A percentile compares a stretch with the other conserved stretches of the same genome.
Evolutionary conservation across 2,113 vertebrate genomes (phyloP).

Genomic region (Apteryx owenii): DNA sequence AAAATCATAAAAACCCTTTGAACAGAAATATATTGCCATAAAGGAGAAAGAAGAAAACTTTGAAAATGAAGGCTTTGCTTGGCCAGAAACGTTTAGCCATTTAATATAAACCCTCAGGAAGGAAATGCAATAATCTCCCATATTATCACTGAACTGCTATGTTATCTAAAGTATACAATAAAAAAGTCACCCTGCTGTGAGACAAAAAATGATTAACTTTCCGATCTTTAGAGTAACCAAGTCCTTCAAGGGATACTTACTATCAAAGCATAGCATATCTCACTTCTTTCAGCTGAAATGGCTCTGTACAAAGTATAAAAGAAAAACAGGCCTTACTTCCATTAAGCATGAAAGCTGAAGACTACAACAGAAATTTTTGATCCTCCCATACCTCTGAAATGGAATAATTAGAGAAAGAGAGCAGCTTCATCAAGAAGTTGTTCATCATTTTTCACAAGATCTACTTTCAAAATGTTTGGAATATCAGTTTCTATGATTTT

Average conservation of each 20-base stretch:
- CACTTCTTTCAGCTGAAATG: neutral
- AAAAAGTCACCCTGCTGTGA: neutral
- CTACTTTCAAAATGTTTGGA: neutral
- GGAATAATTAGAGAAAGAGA: neutral
- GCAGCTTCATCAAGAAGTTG: neutral
- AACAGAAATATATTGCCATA: neutral
- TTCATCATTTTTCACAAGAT: neutral
- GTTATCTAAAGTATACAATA: constrained; percentile 10
- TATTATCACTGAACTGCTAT: neutral
- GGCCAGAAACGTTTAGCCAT: neutral
- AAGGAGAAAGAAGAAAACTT: neutral
- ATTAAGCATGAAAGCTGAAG: neutral
- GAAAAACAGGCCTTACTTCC: neutral
- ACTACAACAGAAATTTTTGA: neutral
- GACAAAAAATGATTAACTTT: constrained; percentile 41
- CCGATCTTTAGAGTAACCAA: constrained; percentile 12
- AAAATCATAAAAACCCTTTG: neutral
- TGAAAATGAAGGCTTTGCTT: neutral
- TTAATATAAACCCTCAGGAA: constrained; percentile 8
- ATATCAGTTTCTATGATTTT: neutral
- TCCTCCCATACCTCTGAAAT: neutral
- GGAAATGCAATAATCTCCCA: constrained; percentile 10
- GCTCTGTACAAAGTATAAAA: neutral
- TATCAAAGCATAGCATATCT: constrained; percentile 1
- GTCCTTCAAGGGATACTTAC: constrained; percentile 21